Evolutionary conservation across 2,113 vertebrate species (phyloP), one percentile per base, ranked within the genome.

Genomic region (Zapus hudsonius): DNA sequence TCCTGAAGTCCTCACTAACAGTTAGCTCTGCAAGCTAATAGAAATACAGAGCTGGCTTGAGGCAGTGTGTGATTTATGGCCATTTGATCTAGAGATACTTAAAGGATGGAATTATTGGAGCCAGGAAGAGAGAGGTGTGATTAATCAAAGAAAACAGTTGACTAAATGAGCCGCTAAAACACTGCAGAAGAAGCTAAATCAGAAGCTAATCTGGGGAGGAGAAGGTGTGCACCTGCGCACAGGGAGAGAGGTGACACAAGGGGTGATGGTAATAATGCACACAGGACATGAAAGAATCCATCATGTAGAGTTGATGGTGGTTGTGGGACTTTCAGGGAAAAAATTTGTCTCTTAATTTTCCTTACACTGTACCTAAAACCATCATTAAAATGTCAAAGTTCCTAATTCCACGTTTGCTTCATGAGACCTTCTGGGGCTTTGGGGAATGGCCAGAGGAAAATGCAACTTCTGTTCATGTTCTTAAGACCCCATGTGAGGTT

Each of bases 111-210:
- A 78, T 76, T 95, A 85, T 80, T 94, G 90, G 79, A 96, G 84
- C 84, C 70, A 92, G 76, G 40, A 89, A 92, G 87, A 92, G 27
- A 69, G 47, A 94, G 72, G 85, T 91, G 95, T 93, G 80, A 96
- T 97, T 96, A 95, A 97, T 97, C 95, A 96, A 82, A 80, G 76
- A 90, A 81, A 86, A 91, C 96, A 95, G 55, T 88, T 92, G 82
- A 61, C 79, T 95, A 90, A 96, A 82, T 93, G 90, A 23, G 70
- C 27, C 29, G 27, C 88, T 93, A 83, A 96, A 95, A 87, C 69
- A 89, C 55, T 94, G 79, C 84, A 92, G 57, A 73, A 66, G 59
- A 89, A 73, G 76, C 61, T 82, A 10, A 84, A 87, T 74, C 86
- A 23, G 36, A 19, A 79, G 84, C 36, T 69, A 42, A 40, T 47